Percentiles rank a stretch among this genome's conserved stretches.
These are phyloP conservation scores for Metellina segmentata DNA, from an alignment of 2,888 invertebrate genomes.

Conservation along the genomic window DNA sequence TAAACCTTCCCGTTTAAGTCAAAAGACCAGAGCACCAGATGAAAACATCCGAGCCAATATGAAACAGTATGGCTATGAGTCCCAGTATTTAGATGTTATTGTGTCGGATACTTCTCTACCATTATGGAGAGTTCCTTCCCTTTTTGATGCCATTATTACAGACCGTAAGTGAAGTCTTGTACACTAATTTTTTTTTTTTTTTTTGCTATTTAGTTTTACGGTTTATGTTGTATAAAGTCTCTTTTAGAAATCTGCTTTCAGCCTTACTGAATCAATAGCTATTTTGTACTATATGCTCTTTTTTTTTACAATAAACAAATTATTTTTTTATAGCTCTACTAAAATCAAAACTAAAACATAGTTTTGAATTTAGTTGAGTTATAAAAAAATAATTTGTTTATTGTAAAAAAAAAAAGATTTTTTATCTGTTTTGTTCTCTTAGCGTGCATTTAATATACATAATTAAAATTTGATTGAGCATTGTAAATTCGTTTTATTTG, in stretches of 20 bases:
- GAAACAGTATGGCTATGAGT: constrained; percentile 89
- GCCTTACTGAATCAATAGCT: no score
- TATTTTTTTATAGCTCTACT: no score
- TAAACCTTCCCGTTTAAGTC: constrained; percentile 82
- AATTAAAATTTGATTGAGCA: background rate
- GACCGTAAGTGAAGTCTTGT: constrained; percentile 87
- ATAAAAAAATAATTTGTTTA: no score
- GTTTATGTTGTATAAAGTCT: no score
- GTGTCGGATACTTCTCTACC: constrained; percentile 95
- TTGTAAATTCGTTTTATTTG: background rate
- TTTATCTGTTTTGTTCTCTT: no score
- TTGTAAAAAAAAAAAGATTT: no score
- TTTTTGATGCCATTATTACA: constrained; percentile 96
- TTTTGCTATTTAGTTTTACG: no score
- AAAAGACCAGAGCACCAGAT: constrained; percentile 84
- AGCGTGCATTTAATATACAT: background rate
- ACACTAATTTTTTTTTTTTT: background rate
- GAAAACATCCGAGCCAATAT: constrained; percentile 95
- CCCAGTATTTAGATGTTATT: constrained; percentile 91
- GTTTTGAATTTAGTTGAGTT: no score
- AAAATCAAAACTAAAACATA: no score
- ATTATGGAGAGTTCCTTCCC: constrained; percentile 86
- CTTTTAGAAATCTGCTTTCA: no score
- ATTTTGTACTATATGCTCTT: no score
- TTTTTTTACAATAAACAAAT: no score